Percentiles rank a stretch among this genome's conserved stretches.
phyloP scores from a whole-genome alignment of 2,888 invertebrate genomes.

The Nasonia oneida region DNA sequence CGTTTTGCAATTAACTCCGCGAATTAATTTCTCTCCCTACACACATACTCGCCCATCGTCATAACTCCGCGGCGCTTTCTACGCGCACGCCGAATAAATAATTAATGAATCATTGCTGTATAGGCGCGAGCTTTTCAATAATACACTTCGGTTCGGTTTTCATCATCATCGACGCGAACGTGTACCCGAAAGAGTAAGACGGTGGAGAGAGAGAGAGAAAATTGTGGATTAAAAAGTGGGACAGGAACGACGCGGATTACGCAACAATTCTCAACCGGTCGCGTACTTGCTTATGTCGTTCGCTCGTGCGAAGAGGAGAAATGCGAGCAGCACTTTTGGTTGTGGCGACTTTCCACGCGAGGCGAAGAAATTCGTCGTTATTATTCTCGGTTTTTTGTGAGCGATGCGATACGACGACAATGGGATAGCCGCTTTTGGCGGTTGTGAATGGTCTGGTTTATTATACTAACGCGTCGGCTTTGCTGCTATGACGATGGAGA shows the following conservation, averaged over 20 bases:
- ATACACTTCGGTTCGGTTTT: not conserved
- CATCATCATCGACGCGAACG: not conserved
- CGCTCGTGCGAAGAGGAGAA: conserved; percentile 7
- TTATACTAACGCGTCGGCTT: not conserved
- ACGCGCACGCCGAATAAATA: conserved; percentile 45
- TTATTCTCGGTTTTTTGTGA: not conserved
- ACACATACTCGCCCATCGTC: not conserved
- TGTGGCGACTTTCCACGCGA: conserved; percentile 28
- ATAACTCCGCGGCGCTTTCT: conserved; percentile 46
- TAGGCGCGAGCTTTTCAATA: conserved; percentile 8
- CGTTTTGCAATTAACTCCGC: conserved; percentile 44
- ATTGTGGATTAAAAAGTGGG: conserved; percentile 56
- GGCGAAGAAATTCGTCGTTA: not conserved
- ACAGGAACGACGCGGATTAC: conserved; percentile 32
- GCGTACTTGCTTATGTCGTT: conserved; percentile 31
- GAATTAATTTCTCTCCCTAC: conserved; percentile 46
- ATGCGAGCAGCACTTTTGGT: conserved; percentile 25
- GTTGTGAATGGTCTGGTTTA: not conserved
- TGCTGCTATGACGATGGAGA: not conserved
- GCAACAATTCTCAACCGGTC: conserved; percentile 40
- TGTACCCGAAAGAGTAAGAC: not conserved
- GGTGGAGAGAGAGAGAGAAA: conserved; percentile 21
- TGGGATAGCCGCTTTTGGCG: not conserved
- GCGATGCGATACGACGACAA: conserved; percentile 10
- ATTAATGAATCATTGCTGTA: conserved; percentile 34